Conservation (phyloP, 1,140 invertebrate species). For the Drosophila melanogaster region DNA sequence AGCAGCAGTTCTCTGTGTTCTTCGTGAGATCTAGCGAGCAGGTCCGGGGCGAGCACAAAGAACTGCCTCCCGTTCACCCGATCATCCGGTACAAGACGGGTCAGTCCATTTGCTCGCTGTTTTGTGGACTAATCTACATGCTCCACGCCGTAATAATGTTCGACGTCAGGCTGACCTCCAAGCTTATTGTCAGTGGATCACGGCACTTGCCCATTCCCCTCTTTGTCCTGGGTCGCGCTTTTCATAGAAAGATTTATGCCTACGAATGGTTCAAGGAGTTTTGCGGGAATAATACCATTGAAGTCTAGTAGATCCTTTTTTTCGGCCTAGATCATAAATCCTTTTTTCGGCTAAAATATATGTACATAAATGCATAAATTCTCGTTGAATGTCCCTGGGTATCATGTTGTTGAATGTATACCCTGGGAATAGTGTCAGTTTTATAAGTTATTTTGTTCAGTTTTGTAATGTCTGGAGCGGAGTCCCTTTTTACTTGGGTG, state of each 20-base stretch:
- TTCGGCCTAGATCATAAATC: too few relatives aligned
- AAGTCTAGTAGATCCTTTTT: neutral
- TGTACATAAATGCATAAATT: too few relatives aligned
- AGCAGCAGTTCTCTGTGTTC: conserved; percentile 19
- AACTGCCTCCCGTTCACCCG: conserved; percentile 4
- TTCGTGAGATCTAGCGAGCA: neutral
- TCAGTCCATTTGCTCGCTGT: conserved; percentile 30
- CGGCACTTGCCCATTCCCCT: neutral
- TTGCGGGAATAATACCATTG: neutral
- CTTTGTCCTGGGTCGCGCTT: neutral
- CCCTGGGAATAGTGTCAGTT: neutral
- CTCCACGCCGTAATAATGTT: conserved; percentile 34
- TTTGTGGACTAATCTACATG: conserved; percentile 40
- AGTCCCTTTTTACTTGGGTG: neutral
- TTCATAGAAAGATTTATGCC: neutral
- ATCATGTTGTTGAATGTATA: too few relatives aligned
- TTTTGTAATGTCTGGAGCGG: neutral
- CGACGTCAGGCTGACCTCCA: conserved; percentile 23
- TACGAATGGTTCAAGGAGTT: neutral
- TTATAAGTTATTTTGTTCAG: neutral
- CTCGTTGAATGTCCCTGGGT: too few relatives aligned
- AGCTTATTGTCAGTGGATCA: neutral
- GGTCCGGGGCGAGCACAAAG: neutral
- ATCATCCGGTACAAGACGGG: conserved; percentile 6
- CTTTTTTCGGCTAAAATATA: too few relatives aligned